Evolutionary conservation across 2,797 vertebrate genomes (phyloP).

Genomic region (Fundulus diaphanus): DNA sequence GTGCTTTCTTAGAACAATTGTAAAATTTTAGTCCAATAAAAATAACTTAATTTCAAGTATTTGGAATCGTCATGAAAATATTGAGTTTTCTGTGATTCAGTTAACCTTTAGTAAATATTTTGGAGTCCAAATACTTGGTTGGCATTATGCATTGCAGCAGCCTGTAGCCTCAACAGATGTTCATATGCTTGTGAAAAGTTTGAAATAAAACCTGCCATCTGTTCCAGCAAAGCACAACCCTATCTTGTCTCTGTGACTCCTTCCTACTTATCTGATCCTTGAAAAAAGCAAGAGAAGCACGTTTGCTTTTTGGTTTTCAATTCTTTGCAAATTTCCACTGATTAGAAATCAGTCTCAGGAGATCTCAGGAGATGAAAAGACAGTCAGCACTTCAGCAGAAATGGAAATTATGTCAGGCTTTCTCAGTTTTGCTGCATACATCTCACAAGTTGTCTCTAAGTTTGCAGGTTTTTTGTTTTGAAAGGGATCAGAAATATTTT

Average conservation of each 20-base stretch:
- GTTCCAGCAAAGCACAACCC: constrained; percentile 26
- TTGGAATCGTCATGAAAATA: not conserved
- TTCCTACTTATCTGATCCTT: constrained; percentile 37
- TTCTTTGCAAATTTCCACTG: constrained; percentile 40
- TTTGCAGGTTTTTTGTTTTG: constrained; percentile 36
- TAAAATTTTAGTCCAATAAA: not conserved
- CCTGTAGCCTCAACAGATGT: constrained; percentile 4
- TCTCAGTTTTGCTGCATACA: constrained; percentile 43
- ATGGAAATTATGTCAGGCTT: constrained; percentile 59
- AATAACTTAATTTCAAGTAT: not conserved
- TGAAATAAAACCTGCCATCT: constrained; percentile 25
- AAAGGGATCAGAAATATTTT: constrained; percentile 22
- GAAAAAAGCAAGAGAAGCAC: constrained; percentile 38
- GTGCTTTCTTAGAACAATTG: constrained; percentile 15
- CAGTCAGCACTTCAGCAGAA: constrained; percentile 60
- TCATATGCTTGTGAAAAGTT: constrained; percentile 31
- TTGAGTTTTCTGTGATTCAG: not conserved
- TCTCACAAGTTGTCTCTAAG: constrained; percentile 36
- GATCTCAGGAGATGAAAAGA: constrained; percentile 59
- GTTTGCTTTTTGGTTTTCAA: constrained; percentile 36
- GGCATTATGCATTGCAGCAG: not conserved
- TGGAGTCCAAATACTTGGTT: constrained; percentile 1
- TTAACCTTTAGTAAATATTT: not conserved
- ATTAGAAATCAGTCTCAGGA: no score
- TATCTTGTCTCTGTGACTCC: constrained; percentile 20